Base-by-base conservation (phyloP, 2,113 vertebrate genomes). In the Glaucidium brasilianum region DNA sequence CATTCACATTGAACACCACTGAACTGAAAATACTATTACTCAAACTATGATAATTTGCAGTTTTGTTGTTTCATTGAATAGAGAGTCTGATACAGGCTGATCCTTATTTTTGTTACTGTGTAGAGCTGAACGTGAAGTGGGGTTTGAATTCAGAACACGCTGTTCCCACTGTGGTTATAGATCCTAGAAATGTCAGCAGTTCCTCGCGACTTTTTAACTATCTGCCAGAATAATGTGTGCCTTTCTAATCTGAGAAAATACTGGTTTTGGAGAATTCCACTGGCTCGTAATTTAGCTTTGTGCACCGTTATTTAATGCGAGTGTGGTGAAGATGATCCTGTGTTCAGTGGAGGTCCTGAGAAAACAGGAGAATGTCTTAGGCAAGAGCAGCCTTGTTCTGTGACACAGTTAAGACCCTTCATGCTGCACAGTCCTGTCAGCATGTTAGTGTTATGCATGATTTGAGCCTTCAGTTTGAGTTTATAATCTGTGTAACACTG, bases 21-120 rank as follows among this genome's bases (percentile, higher is more conserved):
- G 92, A 39, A 55, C 75, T 94, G 86, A 95, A 97, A 96, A 95
- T 94, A 92, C 67, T 60, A 34, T 92, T 96, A 59, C 39, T 39
- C 39, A 82, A 93, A 88, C 69, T 90, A 85, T 87, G 87, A 64
- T 97, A 93, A 95, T 69, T 35, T 90, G 72, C 72, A 90, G 75
- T 88, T 96, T 66, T n/a, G n/a, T n/a, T n/a, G n/a, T n/a, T 92
- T 39, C 39, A 39, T 39, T 39, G 39, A 39, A 39, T 39, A 39
- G 39, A 39, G 39, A 39, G 39, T 39, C 39, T 96, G 72, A 74
- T 94, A 88, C 73, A 95, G 85, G n/a, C 59, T 86, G 84, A 35
- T 20, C 47, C 93, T 97, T 95, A 76, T 56, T 97, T 89, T 92
- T 69, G 73, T 66, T 30, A 66, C 14, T 39, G 27, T 23, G 7